Evolutionary conservation across 1,140 invertebrate genomes (phyloP).

Genomic region (Sesamia nonagrioides): DNA sequence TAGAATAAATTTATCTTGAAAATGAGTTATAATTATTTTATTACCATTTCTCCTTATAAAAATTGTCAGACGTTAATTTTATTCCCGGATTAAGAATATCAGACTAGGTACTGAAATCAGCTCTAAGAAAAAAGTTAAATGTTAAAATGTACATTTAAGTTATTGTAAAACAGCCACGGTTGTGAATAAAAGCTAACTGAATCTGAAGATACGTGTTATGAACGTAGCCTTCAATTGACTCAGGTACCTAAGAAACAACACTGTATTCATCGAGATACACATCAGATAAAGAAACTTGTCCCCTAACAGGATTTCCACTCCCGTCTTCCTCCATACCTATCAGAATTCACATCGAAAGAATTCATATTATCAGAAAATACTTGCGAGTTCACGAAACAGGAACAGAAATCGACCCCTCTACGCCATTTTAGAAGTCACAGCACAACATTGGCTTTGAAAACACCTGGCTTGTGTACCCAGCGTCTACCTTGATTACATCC

Average conservation of each 20-base stretch:
- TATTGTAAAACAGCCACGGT: no score
- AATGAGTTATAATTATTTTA: no score
- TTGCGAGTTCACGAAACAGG: not conserved
- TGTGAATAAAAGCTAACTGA: no score
- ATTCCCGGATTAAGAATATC: no score
- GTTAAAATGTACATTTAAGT: no score
- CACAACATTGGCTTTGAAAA: slow-evolving; percentile 12
- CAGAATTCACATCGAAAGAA: slow-evolving; percentile 16
- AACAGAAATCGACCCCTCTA: slow-evolving; percentile 4
- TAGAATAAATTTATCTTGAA: no score
- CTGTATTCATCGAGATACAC: not conserved
- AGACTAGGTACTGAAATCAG: no score
- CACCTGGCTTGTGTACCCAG: slow-evolving; percentile 22
- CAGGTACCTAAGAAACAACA: not conserved
- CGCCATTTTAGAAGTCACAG: slow-evolving; percentile 30
- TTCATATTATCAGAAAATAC: slow-evolving; percentile 16
- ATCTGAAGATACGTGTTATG: no score
- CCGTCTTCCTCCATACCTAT: slow-evolving; percentile 20
- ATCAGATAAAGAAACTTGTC: not conserved
- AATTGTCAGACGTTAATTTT: no score
- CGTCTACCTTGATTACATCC: slow-evolving; percentile 21
- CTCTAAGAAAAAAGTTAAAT: no score
- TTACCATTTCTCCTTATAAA: no score
- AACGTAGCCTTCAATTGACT: no score
- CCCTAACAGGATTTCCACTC: not conserved